Conservation (phyloP, 1,140 invertebrate species). For the Aphelenchoides avenae region DNA sequence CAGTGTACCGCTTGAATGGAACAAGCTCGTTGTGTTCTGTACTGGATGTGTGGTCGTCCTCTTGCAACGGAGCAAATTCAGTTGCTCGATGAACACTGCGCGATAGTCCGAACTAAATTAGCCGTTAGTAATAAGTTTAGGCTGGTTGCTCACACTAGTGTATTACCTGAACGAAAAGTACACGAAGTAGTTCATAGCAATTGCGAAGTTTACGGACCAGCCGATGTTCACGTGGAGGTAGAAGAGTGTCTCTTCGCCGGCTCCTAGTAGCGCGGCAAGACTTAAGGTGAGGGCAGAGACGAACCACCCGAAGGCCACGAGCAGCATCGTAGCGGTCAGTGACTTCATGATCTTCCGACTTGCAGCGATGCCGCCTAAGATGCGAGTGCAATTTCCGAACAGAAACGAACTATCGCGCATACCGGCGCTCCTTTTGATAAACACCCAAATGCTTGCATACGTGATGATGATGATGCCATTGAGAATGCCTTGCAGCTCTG, state of each 20-base stretch:
- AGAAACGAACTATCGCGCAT: neutral
- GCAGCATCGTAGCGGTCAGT: neutral
- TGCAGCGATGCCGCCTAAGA: conserved; percentile 2
- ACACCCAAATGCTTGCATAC: neutral
- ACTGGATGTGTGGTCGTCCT: too few relatives aligned
- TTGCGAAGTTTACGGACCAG: neutral
- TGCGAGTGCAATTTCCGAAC: neutral
- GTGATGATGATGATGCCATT: conserved; percentile 4
- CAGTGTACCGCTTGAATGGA: too few relatives aligned
- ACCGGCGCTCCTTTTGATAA: too few relatives aligned
- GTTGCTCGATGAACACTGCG: conserved; percentile 1
- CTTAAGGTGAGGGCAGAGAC: neutral
- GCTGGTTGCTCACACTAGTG: neutral
- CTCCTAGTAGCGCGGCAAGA: neutral
- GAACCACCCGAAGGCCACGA: neutral
- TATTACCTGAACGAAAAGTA: too few relatives aligned
- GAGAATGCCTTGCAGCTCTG: neutral
- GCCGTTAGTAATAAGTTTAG: neutral
- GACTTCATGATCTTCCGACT: conserved; percentile 3
- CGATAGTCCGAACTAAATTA: conserved; percentile 4
- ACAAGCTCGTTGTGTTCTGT: too few relatives aligned
- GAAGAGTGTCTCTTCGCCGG: conserved; percentile 1
- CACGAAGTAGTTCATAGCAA: too few relatives aligned
- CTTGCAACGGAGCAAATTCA: neutral
- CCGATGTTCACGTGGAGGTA: conserved; percentile 3